Evolutionary conservation across 2,888 invertebrate species (phyloP), one percentile per base, ranked within the genome.

Genomic region (Prionchulus punctatus): DNA sequence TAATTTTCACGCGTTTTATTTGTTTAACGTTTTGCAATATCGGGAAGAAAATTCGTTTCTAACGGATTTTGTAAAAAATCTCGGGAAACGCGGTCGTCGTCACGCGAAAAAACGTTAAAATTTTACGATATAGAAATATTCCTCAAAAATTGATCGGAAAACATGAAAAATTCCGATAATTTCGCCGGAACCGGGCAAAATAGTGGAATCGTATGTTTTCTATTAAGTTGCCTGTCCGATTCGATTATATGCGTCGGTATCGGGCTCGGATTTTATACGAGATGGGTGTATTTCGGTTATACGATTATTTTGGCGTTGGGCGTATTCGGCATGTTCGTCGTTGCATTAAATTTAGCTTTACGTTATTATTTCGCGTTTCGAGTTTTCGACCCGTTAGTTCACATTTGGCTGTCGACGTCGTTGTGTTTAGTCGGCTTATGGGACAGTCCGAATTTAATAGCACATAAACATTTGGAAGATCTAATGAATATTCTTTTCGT

Each of bases 401-500:
- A 45, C 12, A 23, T 45, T 45, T 45, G 45, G 45, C 23, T 45
- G 18, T n/a, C 23, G 45, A 23, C 45, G 4, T n/a, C 45, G 12
- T 7, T 45, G 4, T n/a, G 18, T 23, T 45, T 45, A 45, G 23
- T 45, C 18, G 45, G 45, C 4, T 23, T 45, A 23, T 23, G 12
- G 23, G 45, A 45, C 23, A n/a, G 18, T 12, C 12, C 12, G 18
- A n/a, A n/a, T n/a, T n/a, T n/a, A n/a, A n/a, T n/a, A n/a, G n/a
- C 12, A n/a, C 45, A 45, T n/a, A 45, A 45, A 45, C 23, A 45
- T 23, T 23, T 45, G 45, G 66, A 68, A 48, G 65, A 67, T 55
- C 66, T 66, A 2, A 67, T 68, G 66, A 65, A 71, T 57, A 62
- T 65, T 36, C 59, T 71, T 30, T 63, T 72, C n/a, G 43, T 72